Evolutionary conservation across 2,888 invertebrate genomes (phyloP).

Genomic region (Phyllotreta striolata): DNA sequence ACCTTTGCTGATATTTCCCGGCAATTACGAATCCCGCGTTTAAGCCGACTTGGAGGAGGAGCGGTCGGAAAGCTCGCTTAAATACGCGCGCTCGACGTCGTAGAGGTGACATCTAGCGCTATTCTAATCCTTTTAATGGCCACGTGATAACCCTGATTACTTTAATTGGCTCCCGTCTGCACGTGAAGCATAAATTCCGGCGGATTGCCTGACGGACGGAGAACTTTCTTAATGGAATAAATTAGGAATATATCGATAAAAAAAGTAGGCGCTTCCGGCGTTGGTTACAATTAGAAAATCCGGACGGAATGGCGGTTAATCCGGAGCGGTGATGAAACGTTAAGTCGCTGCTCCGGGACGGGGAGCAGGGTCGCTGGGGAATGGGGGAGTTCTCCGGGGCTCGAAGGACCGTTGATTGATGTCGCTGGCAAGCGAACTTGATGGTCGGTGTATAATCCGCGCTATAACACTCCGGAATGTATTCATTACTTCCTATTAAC

Average conservation of each 20-base stretch:
- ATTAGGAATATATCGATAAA: not conserved
- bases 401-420: conserved; percentile 59
- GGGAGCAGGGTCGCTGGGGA: conserved; percentile 37
- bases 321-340: conserved; percentile 32
- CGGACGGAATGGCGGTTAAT: too few relatives aligned
- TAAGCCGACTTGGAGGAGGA: conserved; percentile 55
- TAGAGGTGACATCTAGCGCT: conserved; percentile 58
- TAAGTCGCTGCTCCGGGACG: conserved; percentile 30
- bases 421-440: conserved; percentile 60
- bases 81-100: conserved; percentile 57
- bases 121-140: conserved; percentile 73
- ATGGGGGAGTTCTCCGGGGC: conserved; percentile 27
- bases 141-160: conserved; percentile 74
- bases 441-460: conserved; percentile 62
- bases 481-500: conserved; percentile 62
- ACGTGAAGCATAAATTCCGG: conserved; percentile 59
- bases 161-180: conserved; percentile 75
- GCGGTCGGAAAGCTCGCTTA: conserved; percentile 51
- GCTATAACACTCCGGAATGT: conserved; percentile 63
- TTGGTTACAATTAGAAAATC: conserved; percentile 11
- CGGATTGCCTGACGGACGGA: conserved; percentile 36
- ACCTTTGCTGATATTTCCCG: conserved; percentile 29
- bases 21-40: conserved; percentile 42
- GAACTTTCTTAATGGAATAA: conserved; percentile 9
- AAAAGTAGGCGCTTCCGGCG: not conserved